phyloP scores from a whole-genome alignment of 2,888 invertebrate species.

The Chymomyza procnemis region DNA sequence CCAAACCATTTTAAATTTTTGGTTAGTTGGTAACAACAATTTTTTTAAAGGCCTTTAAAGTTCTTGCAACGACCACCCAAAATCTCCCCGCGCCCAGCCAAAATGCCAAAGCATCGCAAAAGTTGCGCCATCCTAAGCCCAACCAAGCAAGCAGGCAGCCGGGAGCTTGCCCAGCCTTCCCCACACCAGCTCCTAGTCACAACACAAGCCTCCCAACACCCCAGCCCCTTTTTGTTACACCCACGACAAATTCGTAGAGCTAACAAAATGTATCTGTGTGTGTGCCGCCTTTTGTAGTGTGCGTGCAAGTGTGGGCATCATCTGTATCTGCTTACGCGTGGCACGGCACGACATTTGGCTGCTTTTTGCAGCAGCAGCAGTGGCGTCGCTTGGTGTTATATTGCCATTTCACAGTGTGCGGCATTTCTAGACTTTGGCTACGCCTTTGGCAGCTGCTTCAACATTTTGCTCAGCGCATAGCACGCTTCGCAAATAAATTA shows the following conservation, averaged over 20 bases:
- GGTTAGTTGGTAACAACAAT: conserved; percentile 7
- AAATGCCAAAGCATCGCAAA: conserved; percentile 24
- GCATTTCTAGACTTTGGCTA: conserved; percentile 49
- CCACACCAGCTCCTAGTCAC: no score
- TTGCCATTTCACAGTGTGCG: conserved; percentile 2
- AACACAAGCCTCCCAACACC: neutral
- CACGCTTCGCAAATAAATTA: conserved; percentile 75
- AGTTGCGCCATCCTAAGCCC: conserved; percentile 1
- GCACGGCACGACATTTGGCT: conserved; percentile 13
- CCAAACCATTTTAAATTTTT: conserved; percentile 18
- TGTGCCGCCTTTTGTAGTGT: conserved; percentile 3
- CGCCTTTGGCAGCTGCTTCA: conserved; percentile 67
- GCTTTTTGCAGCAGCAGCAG: conserved; percentile 20
- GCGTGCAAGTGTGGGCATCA: conserved; percentile 30
- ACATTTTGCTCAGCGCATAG: conserved; percentile 43
- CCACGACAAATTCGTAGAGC: conserved; percentile 3
- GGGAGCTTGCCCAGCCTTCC: no score
- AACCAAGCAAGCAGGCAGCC: neutral
- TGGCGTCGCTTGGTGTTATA: conserved; percentile 15
- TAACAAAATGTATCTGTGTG: conserved; percentile 20
- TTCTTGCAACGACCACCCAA: conserved; percentile 1
- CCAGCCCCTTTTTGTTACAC: neutral
- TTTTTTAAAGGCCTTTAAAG: conserved; percentile 40
- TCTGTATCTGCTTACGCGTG: conserved; percentile 38
- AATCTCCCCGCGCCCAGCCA: no score